A percentile compares a stretch with the other conserved stretches of the same genome.
Evolutionary conservation across 2,113 vertebrate genomes (phyloP).

Genomic region (Phainopepla nitens): DNA sequence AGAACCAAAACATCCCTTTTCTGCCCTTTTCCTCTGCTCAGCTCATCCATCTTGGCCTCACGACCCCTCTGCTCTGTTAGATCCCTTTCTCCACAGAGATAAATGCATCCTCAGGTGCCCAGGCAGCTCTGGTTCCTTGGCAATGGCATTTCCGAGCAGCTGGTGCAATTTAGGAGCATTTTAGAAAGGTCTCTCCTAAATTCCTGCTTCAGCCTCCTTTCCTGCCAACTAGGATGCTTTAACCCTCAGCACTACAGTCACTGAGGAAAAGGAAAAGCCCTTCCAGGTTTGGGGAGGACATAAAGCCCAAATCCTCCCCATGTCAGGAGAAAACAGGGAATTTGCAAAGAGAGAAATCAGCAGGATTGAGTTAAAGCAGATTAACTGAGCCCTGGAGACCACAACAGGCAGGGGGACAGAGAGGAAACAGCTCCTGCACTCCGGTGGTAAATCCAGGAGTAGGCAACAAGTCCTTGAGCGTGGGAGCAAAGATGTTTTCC

Average conservation of each 20-base stretch:
- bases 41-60: background rate
- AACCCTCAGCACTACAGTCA: fast-evolving
- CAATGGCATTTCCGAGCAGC: fast-evolving
- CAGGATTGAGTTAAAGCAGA: background rate
- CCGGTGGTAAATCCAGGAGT: background rate
- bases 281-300: background rate
- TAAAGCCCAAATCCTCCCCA: background rate
- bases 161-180: background rate
- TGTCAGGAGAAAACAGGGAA: background rate
- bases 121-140: background rate
- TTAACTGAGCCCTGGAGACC: background rate
- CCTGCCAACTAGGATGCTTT: background rate
- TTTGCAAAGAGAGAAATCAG: background rate
- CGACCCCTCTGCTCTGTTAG: fast-evolving
- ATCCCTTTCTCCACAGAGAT: background rate
- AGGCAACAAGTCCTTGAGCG: background rate
- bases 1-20: background rate
- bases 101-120: background rate
- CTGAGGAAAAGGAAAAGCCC: background rate
- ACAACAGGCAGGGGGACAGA: background rate
- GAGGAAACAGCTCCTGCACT: background rate
- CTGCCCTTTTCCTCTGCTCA: background rate
- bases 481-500: background rate
- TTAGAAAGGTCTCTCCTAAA: background rate
- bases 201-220: background rate